These are phyloP conservation scores for Actinemys pallida DNA, from an alignment of 2,113 vertebrate species.

Conservation along the genomic window DNA sequence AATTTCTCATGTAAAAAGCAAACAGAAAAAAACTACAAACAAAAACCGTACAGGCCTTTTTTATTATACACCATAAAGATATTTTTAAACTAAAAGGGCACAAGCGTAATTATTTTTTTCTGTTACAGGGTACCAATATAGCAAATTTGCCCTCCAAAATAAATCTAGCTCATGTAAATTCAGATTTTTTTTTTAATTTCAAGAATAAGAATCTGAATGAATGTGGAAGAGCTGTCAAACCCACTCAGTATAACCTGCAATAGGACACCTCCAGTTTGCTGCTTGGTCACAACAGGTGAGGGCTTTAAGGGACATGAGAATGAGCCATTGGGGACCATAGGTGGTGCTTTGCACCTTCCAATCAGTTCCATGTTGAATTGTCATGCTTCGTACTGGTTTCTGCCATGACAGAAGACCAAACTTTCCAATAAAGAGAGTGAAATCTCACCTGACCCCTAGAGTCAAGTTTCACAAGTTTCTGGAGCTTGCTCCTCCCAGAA, in stretches of 20 bases:
- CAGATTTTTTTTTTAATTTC: not conserved
- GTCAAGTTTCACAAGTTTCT: no score
- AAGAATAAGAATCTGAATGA: not conserved
- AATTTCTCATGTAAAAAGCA: not conserved
- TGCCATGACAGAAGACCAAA: not conserved
- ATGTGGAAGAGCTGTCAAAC: not conserved
- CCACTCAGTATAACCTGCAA: not conserved
- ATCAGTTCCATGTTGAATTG: not conserved
- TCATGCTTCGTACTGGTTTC: conserved; percentile 15
- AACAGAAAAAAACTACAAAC: not conserved
- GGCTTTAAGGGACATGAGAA: not conserved
- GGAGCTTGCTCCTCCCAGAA: not conserved
- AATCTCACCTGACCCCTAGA: not conserved
- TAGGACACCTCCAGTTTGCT: not conserved
- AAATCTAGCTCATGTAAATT: not conserved
- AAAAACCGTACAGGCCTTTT: not conserved
- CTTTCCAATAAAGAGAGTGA: not conserved
- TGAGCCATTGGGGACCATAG: not conserved
- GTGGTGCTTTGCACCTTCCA: not conserved
- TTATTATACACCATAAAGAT: not conserved
- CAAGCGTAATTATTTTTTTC: not conserved
- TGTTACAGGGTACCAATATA: not conserved
- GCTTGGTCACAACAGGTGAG: not conserved
- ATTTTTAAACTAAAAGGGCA: not conserved
- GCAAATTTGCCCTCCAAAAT: not conserved